Evolutionary conservation across 2,888 invertebrate species (phyloP).

Genomic region (Eristalis tenax): DNA sequence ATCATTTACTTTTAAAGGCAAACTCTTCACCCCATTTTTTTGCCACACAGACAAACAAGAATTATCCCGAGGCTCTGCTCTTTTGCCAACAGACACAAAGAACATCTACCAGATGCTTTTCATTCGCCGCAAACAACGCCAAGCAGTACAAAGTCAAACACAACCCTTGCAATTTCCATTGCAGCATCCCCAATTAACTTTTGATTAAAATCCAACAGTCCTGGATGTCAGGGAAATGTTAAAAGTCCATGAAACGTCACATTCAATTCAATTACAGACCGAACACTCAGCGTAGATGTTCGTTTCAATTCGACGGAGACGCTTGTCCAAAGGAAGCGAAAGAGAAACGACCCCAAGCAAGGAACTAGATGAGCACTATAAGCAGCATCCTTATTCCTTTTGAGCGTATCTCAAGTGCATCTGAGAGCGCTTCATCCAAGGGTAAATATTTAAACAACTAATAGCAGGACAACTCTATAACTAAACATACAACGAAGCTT

Average conservation of each 20-base stretch:
- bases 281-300: neutral
- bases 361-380: slow-evolving; percentile 24
- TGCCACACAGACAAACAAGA: neutral
- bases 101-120: neutral
- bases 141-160: neutral
- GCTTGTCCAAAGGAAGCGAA: neutral
- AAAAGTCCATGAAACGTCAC: slow-evolving; percentile 42
- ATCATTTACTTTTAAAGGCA: too few relatives aligned
- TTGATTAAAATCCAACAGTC: slow-evolving; percentile 34
- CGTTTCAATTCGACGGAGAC: neutral
- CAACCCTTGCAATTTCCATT: slow-evolving; percentile 23
- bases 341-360: neutral
- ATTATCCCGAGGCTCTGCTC: neutral
- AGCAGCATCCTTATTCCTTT: slow-evolving; percentile 33
- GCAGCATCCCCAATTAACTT: slow-evolving; percentile 29
- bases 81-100: neutral
- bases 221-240: slow-evolving; percentile 38
- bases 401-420: slow-evolving; percentile 52
- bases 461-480: slow-evolving; percentile 57
- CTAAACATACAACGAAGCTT: slow-evolving; percentile 24
- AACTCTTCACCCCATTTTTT: neutral
- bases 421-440: slow-evolving; percentile 61
- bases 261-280: slow-evolving; percentile 32
- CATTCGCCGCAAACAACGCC: neutral
- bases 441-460: slow-evolving; percentile 71